Evolutionary conservation across 1,140 invertebrate genomes (phyloP).

Genomic region (Diorhabda sublineata): DNA sequence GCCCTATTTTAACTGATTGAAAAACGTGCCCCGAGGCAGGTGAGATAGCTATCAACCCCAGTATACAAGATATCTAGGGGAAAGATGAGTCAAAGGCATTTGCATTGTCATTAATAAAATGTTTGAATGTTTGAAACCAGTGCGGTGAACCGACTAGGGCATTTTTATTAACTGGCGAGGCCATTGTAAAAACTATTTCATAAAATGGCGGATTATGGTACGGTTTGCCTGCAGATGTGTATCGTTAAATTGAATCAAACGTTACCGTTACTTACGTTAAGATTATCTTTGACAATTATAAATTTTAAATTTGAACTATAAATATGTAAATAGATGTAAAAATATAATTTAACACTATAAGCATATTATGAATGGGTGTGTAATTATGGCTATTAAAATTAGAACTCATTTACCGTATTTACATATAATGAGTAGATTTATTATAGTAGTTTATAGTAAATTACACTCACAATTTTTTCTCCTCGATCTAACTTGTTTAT

Average conservation of each 20-base stretch:
- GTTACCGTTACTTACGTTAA: slow-evolving; percentile 9
- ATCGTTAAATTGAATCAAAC: slow-evolving; percentile 15
- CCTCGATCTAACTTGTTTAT: too few species aligned
- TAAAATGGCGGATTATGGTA: slow-evolving; percentile 31
- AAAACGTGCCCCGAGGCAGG: slow-evolving; percentile 36
- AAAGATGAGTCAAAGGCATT: slow-evolving; percentile 37
- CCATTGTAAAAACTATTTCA: slow-evolving; percentile 30
- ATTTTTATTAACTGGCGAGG: slow-evolving; percentile 33
- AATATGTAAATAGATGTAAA: too few species aligned
- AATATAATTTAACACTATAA: too few species aligned
- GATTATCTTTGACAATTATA: too few species aligned
- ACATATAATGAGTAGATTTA: too few species aligned
- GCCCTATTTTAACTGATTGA: slow-evolving; percentile 33
- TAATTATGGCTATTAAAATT: too few species aligned
- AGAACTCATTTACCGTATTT: too few species aligned
- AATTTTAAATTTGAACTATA: too few species aligned
- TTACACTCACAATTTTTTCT: too few species aligned
- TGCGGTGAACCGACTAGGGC: slow-evolving; percentile 32
- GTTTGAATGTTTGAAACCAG: slow-evolving; percentile 28
- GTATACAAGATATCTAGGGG: slow-evolving; percentile 14
- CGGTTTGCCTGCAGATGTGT: slow-evolving; percentile 26
- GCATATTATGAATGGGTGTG: too few species aligned
- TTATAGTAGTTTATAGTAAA: too few species aligned
- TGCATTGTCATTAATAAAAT: slow-evolving; percentile 34
- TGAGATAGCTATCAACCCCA: slow-evolving; percentile 35